A percentile compares a stretch with the other conserved stretches of the same genome.
Conservation (phyloP, 2,888 invertebrate genomes). For the Teinopalpus imperialis region DNA sequence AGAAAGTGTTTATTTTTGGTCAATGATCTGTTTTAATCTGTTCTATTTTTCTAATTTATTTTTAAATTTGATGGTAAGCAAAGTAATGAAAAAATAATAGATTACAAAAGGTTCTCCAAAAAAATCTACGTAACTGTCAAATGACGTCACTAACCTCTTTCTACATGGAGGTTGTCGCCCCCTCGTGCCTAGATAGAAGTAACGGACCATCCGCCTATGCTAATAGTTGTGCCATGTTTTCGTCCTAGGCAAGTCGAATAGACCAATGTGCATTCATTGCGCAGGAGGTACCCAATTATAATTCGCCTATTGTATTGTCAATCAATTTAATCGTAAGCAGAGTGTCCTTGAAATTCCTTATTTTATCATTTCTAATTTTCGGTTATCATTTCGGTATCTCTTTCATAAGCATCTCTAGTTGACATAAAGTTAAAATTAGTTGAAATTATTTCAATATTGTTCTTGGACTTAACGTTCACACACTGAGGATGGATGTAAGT, state of each 20-base stretch:
- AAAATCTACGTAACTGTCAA: conserved; percentile 10
- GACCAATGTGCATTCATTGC: conserved; percentile 9
- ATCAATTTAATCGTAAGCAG: conserved; percentile 8
- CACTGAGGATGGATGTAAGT: no score
- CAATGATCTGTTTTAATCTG: no score
- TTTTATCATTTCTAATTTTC: no score
- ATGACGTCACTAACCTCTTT: conserved; percentile 20
- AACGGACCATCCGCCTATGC: conserved; percentile 24
- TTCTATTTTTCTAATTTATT: no score
- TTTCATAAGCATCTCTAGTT: no score
- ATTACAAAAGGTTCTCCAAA: conserved; percentile 1
- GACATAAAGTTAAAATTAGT: no score
- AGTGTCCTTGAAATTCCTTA: conserved; percentile 15
- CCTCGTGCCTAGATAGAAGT: conserved; percentile 8
- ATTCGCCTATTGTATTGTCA: conserved; percentile 22
- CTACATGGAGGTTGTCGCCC: conserved; percentile 16
- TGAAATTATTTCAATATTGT: no score
- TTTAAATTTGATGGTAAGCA: no score
- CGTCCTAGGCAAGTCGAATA: conserved; percentile 9
- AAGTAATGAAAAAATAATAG: neutral
- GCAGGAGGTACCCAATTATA: conserved; percentile 4
- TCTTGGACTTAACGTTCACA: neutral
- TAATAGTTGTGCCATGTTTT: conserved; percentile 18
- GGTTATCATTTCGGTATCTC: no score
- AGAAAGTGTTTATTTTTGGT: no score